Evolutionary conservation across 1,140 invertebrate genomes (phyloP), one percentile per base, ranked within the genome.

Genomic region (Sarcophaga bullata): DNA sequence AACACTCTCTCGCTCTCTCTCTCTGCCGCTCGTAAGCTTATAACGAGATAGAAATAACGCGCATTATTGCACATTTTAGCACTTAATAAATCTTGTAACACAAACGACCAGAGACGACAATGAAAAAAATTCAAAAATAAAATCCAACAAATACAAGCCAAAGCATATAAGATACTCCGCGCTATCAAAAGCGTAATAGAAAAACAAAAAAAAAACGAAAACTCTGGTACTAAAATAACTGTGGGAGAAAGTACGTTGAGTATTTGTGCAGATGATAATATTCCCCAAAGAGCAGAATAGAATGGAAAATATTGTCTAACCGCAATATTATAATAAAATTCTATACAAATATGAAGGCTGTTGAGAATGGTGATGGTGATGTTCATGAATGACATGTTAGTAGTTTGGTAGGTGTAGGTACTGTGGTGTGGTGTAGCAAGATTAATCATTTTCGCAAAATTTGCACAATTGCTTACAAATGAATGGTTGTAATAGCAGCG

Each of bases 41-140:
- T 68, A 68, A 68, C 62, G 62, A 68, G n/a, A 8, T 15, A 68
- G 62, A 68, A 68, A 68, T 68, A 68, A 25, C 62, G 62, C 62
- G 62, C 62, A 68, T 68, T 68, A 68, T 68, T 68, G 62, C 62
- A 68, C 62, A 68, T 68, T 68, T 68, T 68, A 68, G 62, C 62
- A 68, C 62, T 68, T 68, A 68, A 68, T 68, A 68, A 68, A 68
- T 68, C 62, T 68, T 68, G 62, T 68, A 68, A 13, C 54, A 58
- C 15, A 58, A 58, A 37, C 25, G 25, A 37, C 25, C 25, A 37
- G 25, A 37, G 25, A 37, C 25, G 25, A 37, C 25, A 37, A 37
- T 37, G 25, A 37, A 37, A 37, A 37, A 37, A 37, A 37, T n/a
- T n/a, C n/a, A n/a, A n/a, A n/a, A n/a, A n/a, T n/a, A n/a, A 37